A percentile compares a stretch with the other conserved stretches of the same genome.
phyloP scores from a whole-genome alignment of 2,797 vertebrate species.

The Diplodus sargus region DNA sequence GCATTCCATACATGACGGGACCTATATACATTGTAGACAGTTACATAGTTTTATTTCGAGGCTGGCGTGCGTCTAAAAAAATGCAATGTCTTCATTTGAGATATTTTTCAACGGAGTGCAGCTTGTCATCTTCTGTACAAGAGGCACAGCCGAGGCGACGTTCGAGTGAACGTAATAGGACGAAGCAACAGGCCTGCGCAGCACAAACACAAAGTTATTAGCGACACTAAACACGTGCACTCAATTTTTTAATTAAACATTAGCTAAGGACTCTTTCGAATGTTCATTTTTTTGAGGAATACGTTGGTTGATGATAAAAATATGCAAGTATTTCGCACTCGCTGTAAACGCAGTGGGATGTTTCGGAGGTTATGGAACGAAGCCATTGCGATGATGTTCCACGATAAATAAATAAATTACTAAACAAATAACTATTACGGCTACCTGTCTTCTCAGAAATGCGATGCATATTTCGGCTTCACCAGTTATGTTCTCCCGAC shows the following conservation, averaged over 20 bases:
- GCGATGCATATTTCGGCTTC: conserved; percentile 6
- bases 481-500: neutral
- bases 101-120: no score
- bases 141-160: neutral
- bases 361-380: conserved; percentile 24
- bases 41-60: neutral
- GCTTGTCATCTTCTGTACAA: no score
- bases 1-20: neutral
- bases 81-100: neutral
- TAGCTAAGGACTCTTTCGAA: no score
- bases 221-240: no score
- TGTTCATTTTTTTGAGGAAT: neutral
- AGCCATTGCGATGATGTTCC: neutral
- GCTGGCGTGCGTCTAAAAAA: accelerated
- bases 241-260: neutral
- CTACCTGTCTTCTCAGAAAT: conserved; percentile 11
- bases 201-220: neutral
- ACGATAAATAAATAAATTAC: neutral
- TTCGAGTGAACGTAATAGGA: neutral
- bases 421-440: neutral
- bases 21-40: neutral
- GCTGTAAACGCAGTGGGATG: neutral
- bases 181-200: neutral
- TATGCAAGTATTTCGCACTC: neutral
- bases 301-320: neutral